phyloP scores from a whole-genome alignment of 2,888 invertebrate species.

The Leptarthrus brevirostris region DNA sequence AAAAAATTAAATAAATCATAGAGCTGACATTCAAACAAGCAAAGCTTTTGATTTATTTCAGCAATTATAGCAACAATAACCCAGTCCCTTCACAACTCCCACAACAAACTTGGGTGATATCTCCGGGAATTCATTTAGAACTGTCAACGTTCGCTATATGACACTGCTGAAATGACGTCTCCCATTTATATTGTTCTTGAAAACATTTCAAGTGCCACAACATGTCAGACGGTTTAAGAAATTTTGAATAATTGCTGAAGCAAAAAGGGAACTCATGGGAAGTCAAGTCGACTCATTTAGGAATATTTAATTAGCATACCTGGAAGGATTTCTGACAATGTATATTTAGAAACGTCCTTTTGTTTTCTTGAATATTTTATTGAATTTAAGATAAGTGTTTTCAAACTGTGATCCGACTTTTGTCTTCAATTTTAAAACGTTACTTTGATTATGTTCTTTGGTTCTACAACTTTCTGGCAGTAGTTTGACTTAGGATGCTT shows the following conservation, averaged over 20 bases:
- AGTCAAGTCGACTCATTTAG: neutral
- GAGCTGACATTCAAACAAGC: slow-evolving; percentile 24
- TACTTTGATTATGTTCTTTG: too few relatives aligned
- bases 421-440: too few relatives aligned
- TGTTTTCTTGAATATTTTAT: too few relatives aligned
- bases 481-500: too few relatives aligned
- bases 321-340: neutral
- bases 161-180: slow-evolving; percentile 37
- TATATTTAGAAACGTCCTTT: too few relatives aligned
- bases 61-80: slow-evolving; percentile 24
- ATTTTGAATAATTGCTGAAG: slow-evolving; percentile 39
- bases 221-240: slow-evolving; percentile 40
- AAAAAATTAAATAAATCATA: slow-evolving; percentile 34
- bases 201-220: slow-evolving; percentile 41
- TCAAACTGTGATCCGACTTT: too few relatives aligned
- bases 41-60: slow-evolving; percentile 43
- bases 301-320: neutral
- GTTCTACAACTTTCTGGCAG: too few relatives aligned
- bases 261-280: slow-evolving; percentile 9
- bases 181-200: slow-evolving; percentile 45
- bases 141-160: slow-evolving; percentile 46
- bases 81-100: neutral
- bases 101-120: slow-evolving; percentile 15
- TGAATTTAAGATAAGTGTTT: too few relatives aligned
- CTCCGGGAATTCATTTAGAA: slow-evolving; percentile 45